A percentile compares a stretch with the other conserved stretches of the same genome.
Conservation (phyloP, 2,797 vertebrate species). For the Diceros bicornis region DNA sequence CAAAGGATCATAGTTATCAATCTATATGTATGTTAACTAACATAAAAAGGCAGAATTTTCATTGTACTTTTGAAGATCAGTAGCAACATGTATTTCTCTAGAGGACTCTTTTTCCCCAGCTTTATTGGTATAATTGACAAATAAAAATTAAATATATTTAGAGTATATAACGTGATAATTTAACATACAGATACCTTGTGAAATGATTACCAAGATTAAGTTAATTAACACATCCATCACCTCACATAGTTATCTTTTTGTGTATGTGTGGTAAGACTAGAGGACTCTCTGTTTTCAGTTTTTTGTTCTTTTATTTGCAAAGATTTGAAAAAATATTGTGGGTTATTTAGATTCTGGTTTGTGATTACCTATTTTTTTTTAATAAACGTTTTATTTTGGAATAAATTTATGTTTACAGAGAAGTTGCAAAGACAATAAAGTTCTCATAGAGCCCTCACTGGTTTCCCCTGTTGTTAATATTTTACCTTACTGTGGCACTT, state of each 20-base stretch:
- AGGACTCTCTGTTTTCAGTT: not conserved
- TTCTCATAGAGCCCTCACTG: not conserved
- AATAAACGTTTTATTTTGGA: slow-evolving; percentile 31
- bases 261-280: not conserved
- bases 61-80: not conserved
- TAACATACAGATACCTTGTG: not conserved
- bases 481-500: not conserved
- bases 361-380: not conserved
- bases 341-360: slow-evolving; percentile 40
- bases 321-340: not conserved
- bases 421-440: not conserved
- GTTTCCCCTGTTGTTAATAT: not conserved
- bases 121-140: not conserved
- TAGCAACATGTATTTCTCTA: not conserved
- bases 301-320: slow-evolving; percentile 37
- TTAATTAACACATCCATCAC: not conserved
- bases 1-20: not conserved
- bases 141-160: not conserved
- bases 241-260: not conserved
- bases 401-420: slow-evolving; percentile 30
- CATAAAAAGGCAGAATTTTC: slow-evolving; percentile 20
- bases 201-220: slow-evolving; percentile 15
- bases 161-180: not conserved
- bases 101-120: not conserved
- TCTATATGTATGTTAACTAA: not conserved